phyloP scores from a whole-genome alignment of 2,888 invertebrate species.

The Eilema depressum region DNA sequence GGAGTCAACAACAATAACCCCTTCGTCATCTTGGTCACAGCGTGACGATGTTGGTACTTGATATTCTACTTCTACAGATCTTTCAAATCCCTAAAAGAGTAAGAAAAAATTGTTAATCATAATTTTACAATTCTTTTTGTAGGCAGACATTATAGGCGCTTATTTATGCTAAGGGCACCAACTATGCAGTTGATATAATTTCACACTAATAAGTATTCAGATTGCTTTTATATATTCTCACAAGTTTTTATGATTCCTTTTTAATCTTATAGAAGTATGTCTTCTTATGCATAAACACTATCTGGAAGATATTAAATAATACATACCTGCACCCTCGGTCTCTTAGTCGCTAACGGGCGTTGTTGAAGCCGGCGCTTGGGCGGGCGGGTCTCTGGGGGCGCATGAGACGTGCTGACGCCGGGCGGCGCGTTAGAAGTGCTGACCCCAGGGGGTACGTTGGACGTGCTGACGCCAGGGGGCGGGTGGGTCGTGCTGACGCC shows the following conservation, averaged over 20 bases:
- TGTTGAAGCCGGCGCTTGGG: constrained; percentile 76
- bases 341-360: constrained; percentile 81
- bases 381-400: constrained; percentile 75
- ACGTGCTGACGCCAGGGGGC: constrained; percentile 62
- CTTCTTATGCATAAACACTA: not conserved
- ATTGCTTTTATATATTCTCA: not conserved
- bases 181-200: not conserved
- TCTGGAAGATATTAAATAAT: not conserved
- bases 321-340: constrained; percentile 84
- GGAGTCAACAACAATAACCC: constrained; percentile 92
- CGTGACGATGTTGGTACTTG: constrained; percentile 96
- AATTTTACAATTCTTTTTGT: not conserved
- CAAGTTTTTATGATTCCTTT: not conserved
- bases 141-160: too few species aligned
- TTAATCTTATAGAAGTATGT: not conserved
- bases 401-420: constrained; percentile 67
- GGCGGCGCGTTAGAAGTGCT: constrained; percentile 61
- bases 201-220: not conserved
- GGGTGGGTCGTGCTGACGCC: constrained; percentile 62
- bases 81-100: constrained; percentile 82
- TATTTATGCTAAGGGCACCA: too few species aligned
- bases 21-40: constrained; percentile 94
- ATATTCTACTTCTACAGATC: constrained; percentile 91
- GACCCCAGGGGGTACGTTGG: constrained; percentile 56
- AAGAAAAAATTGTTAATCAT: not conserved